Percentiles rank a stretch among this genome's conserved stretches.
Conservation (phyloP, 2,888 invertebrate species). For the Andrena dorsata region DNA sequence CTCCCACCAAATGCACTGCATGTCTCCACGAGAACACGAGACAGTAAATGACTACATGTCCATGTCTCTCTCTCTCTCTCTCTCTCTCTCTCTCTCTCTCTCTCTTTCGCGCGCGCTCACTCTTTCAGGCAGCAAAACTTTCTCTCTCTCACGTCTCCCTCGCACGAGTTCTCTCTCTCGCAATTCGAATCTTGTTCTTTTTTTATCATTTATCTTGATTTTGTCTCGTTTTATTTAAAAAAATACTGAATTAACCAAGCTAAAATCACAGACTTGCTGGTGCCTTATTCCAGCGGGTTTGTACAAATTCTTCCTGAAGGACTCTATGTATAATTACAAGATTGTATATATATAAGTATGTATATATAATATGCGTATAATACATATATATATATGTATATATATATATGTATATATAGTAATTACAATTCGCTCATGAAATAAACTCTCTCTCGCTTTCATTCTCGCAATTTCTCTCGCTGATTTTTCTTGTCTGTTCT, state of each 20-base stretch:
- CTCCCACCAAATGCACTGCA: conserved; percentile 5
- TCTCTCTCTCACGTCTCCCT: conserved; percentile 39
- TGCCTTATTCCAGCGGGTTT: conserved; percentile 78
- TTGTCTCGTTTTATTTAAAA: conserved; percentile 82
- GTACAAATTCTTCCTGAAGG: conserved; percentile 85
- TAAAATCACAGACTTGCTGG: conserved; percentile 85
- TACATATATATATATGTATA: conserved; percentile 51
- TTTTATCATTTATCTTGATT: conserved; percentile 76
- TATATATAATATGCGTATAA: conserved; percentile 70
- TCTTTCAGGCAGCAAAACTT: conserved; percentile 19
- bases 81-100: background rate
- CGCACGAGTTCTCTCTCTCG: conserved; percentile 47
- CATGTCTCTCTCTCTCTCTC: background rate
- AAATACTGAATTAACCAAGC: conserved; percentile 85
- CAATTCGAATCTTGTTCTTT: conserved; percentile 72
- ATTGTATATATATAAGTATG: conserved; percentile 71
- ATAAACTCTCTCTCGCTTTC: conserved; percentile 47
- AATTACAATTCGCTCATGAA: conserved; percentile 77
- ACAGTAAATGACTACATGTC: conserved; percentile 33
- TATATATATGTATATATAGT: conserved; percentile 71
- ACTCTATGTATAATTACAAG: conserved; percentile 80
- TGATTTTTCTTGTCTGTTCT: conserved; percentile 27
- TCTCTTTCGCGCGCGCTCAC: background rate
- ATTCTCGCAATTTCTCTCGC: conserved; percentile 16
- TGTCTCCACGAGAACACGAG: conserved; percentile 9